Evolutionary conservation across 1,140 invertebrate species (phyloP).

Genomic region (Scaptomyza montana): DNA sequence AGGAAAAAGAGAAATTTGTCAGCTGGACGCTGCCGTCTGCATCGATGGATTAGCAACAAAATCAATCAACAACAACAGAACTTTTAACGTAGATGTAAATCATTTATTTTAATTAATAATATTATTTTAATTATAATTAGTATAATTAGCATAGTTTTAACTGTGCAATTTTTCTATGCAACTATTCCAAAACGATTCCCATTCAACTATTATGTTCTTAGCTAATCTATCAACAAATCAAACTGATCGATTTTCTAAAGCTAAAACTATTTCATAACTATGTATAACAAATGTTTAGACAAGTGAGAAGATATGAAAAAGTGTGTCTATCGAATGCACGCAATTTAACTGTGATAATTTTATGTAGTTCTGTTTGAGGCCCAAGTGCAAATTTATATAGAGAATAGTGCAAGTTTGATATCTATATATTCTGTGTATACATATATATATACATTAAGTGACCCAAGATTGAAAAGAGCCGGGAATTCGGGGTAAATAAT

Average conservation of each 20-base stretch:
- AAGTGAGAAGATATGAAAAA: conserved; percentile 23
- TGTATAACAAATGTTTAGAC: conserved; percentile 24
- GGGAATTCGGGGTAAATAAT: conserved; percentile 9
- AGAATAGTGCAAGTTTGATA: conserved; percentile 63
- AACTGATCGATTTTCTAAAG: conserved; percentile 26
- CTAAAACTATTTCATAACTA: conserved; percentile 51
- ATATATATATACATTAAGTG: conserved; percentile 52
- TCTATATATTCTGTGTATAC: conserved; percentile 52
- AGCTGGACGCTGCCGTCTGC: conserved; percentile 72
- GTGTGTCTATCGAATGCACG: conserved; percentile 77
- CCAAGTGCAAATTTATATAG: conserved; percentile 65
- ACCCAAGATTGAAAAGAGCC: conserved; percentile 1
- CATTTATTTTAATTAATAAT: conserved; percentile 25
- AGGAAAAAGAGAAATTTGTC: conserved; percentile 73
- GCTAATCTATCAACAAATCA: conserved; percentile 39
- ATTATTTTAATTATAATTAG: conserved; percentile 32
- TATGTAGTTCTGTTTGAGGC: conserved; percentile 54
- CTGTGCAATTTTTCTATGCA: conserved; percentile 72
- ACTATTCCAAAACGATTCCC: conserved; percentile 76
- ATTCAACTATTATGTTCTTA: conserved; percentile 50
- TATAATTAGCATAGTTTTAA: conserved; percentile 55
- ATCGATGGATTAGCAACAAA: conserved; percentile 44
- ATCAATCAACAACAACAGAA: not conserved
- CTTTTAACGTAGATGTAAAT: conserved; percentile 16
- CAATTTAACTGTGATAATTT: conserved; percentile 82